Evolutionary conservation across 2,888 invertebrate species (phyloP), one percentile per base, ranked within the genome.

Genomic region (Disparrhopalites patrizii): DNA sequence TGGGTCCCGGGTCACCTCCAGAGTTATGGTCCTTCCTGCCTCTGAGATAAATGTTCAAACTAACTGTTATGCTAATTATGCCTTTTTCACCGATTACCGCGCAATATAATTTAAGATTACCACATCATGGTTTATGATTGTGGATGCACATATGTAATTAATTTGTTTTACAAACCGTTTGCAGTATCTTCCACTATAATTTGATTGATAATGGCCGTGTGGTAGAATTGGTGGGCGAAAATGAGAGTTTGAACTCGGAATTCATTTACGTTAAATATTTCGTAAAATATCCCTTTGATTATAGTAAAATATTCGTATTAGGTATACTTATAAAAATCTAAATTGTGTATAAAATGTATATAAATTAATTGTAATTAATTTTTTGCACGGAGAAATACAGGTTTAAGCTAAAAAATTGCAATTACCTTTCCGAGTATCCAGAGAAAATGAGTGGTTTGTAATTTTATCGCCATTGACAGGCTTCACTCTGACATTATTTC

Each of bases 201-300:
- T 62, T 75, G 73, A 1, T 71, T 72, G 8, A 76, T 68, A 28
- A 76, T 62, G 8, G 74, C 63, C 20, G 65, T 66, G 10, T 68
- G 70, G 47, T 69, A 73, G n/a, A 55, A 65, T 3, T 73, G 63
- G 64, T 76, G 76, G 25, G 76, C 76, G 62, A 67, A 76, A 2
- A 70, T 72, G 33, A 70, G 62, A 30, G 68, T 69, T 40, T 74
- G 70, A 10, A 74, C 65, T 3, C 43, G 40, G 50, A 64, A 67
- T 18, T 61, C 55, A 25, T 55, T 68, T 1, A 68, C 40, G 10
- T 13, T 31, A 8, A 71, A 62, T 8, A 61, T 60, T 23, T 73
- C 71, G n/a, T 60, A 66, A 52, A 73, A 74, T 3, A 68, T 63
- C 20, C 73, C 73, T n/a, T n/a, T n/a, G n/a, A n/a, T n/a, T n/a